Evolutionary conservation across 2,888 invertebrate species (phyloP).

Genomic region (Platerodrilus igneus): DNA sequence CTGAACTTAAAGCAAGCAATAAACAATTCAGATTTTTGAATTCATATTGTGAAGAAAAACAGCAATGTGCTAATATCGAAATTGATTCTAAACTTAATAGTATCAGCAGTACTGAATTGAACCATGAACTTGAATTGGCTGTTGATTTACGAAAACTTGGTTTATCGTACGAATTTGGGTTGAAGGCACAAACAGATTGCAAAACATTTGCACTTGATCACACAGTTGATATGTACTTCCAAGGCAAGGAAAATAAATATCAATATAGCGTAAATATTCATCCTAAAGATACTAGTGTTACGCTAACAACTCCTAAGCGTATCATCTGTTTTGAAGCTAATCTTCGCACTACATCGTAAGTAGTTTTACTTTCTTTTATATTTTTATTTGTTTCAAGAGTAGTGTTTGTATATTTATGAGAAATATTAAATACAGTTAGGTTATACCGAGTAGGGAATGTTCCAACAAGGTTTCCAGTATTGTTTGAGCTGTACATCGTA

Average conservation of each 20-base stretch:
- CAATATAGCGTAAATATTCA: constrained; percentile 63
- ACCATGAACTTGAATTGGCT: constrained; percentile 61
- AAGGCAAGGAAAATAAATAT: constrained; percentile 67
- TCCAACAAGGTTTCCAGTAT: too few species aligned
- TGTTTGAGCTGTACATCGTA: too few species aligned
- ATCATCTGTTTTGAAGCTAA: constrained; percentile 59
- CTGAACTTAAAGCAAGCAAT: constrained; percentile 67
- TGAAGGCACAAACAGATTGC: constrained; percentile 60
- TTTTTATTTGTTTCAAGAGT: too few species aligned
- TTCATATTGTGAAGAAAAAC: constrained; percentile 74
- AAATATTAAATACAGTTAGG: too few species aligned
- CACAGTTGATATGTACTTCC: constrained; percentile 66
- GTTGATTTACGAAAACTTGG: constrained; percentile 72
- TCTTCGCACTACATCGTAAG: too few species aligned
- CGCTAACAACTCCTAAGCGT: constrained; percentile 64
- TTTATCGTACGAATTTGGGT: constrained; percentile 68
- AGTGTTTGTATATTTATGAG: too few species aligned
- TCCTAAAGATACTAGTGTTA: constrained; percentile 60
- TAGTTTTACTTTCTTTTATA: too few species aligned
- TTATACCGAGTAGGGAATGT: too few species aligned
- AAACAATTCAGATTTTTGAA: constrained; percentile 66
- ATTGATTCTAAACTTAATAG: constrained; percentile 52
- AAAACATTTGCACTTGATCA: constrained; percentile 60
- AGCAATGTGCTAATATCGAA: constrained; percentile 72
- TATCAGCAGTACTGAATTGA: constrained; percentile 45